Base-by-base conservation (phyloP, 2,113 vertebrate species). In the Microcebus murinus region DNA sequence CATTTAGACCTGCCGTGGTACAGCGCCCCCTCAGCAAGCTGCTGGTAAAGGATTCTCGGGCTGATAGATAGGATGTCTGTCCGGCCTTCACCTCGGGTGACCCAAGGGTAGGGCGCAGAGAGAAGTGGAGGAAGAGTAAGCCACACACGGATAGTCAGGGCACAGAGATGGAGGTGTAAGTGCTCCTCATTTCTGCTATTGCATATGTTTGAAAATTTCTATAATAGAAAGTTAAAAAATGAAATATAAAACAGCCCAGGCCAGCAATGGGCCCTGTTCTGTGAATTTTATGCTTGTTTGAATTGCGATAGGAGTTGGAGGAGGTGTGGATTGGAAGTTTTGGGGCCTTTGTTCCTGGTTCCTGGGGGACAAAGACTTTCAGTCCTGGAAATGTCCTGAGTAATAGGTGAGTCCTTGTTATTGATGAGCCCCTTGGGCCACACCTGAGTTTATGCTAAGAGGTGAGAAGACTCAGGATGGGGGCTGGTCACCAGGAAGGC, bases 141-240 rank as follows among this genome's bases (percentile, higher is more conserved):
- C 65, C 39, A 21, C 36, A 3, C 0, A 17, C 4, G 1, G 73
- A 12, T 17, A 25, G 70, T 50, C 11, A 14, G 50, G 1, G 48
- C 21, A 23, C 42, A 7, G 52, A 15, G 10, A 6, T 39, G 20
- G 68, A 29, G 65, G 29, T 5, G 1, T 5, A 8, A 76, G 67
- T 8, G 73, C 31, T 61, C 29, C 17, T 10, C 29, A 11, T 29
- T 80, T 48, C 52, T 76, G 1, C 42, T n/a, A 14, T 50, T 84
- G 42, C 4, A 1, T 39, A 7, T 36, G 3, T 71, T 95, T 27
- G 34, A 74, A 36, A 21, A 2, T 55, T 27, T 42, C 57, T 79
- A 2, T 76, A 79, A 52, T 71, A 42, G 76, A 81, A 86, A 68
- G 1, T 31, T 34, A 15, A n/a, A 80, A 50, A 25, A 57, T 42